A percentile compares a stretch with the other conserved stretches of the same genome.
phyloP scores from a whole-genome alignment of 1,140 invertebrate genomes.

The Octopus bimaculoides region DNA sequence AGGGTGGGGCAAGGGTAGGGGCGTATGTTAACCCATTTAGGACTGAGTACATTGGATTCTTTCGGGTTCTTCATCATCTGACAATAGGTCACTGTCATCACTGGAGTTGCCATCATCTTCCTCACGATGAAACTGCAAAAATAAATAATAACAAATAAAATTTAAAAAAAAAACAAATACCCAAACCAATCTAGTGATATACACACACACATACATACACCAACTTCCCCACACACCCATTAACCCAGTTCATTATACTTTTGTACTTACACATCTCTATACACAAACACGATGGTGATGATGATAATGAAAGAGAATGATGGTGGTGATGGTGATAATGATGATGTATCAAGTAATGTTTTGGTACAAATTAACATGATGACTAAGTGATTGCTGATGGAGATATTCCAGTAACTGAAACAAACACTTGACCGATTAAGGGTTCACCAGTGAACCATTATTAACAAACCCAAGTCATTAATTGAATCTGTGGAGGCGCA shows the following conservation, averaged over 20 bases:
- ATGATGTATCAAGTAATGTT: too few relatives aligned
- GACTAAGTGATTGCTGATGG: too few relatives aligned
- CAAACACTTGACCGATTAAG: too few relatives aligned
- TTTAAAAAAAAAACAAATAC: slow-evolving; percentile 6
- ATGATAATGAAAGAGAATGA: slow-evolving; percentile 17
- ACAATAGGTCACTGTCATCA: slow-evolving; percentile 31
- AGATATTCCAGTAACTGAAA: too few relatives aligned
- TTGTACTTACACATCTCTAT: not conserved
- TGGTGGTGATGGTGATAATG: too few relatives aligned
- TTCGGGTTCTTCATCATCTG: slow-evolving; percentile 35
- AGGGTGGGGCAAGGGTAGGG: not conserved
- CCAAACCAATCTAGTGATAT: not conserved
- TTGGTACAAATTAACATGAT: too few relatives aligned
- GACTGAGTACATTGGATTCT: slow-evolving; percentile 46
- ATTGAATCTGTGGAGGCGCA: too few relatives aligned
- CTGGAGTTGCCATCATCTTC: slow-evolving; percentile 34
- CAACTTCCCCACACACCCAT: not conserved
- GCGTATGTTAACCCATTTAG: slow-evolving; percentile 19
- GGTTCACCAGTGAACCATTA: too few relatives aligned
- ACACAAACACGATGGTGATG: not conserved
- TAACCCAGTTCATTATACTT: not conserved
- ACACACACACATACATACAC: not conserved
- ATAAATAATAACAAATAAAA: not conserved
- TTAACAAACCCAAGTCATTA: too few relatives aligned
- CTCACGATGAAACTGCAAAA: slow-evolving; percentile 28